Percentiles rank a stretch among this genome's conserved stretches.
phyloP scores from a whole-genome alignment of 2,113 vertebrate species.

The Laticauda laticaudata region DNA sequence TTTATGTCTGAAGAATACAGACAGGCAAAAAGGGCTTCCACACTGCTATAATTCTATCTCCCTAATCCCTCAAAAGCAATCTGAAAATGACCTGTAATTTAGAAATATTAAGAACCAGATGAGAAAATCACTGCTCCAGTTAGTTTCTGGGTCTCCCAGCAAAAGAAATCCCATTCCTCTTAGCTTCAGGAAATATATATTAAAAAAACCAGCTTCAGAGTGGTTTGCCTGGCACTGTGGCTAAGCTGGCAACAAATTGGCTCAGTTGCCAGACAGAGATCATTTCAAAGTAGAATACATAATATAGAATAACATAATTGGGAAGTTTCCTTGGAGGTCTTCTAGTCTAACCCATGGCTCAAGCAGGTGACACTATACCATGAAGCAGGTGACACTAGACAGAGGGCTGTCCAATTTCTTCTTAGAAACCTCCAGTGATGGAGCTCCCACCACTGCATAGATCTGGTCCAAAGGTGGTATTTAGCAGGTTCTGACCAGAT shows the following conservation, averaged over 20 bases:
- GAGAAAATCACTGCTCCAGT: background rate
- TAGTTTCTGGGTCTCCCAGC: background rate
- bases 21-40: background rate
- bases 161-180: background rate
- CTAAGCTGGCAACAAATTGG: background rate
- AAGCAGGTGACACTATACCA: background rate
- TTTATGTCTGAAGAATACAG: background rate
- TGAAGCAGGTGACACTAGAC: background rate
- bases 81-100: background rate
- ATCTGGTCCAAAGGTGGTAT: background rate
- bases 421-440: background rate
- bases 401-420: background rate
- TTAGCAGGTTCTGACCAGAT: no score
- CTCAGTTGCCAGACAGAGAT: background rate
- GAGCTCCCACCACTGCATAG: background rate
- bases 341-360: background rate
- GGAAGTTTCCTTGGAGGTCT: background rate
- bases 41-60: background rate
- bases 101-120: background rate
- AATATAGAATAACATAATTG: background rate
- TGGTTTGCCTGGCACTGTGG: background rate
- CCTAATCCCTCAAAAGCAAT: background rate
- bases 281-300: background rate
- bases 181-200: background rate
- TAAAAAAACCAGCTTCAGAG: background rate